Evolutionary conservation across 2,888 invertebrate species (phyloP), one percentile per base, ranked within the genome.

Genomic region (Pimpla rufipes): DNA sequence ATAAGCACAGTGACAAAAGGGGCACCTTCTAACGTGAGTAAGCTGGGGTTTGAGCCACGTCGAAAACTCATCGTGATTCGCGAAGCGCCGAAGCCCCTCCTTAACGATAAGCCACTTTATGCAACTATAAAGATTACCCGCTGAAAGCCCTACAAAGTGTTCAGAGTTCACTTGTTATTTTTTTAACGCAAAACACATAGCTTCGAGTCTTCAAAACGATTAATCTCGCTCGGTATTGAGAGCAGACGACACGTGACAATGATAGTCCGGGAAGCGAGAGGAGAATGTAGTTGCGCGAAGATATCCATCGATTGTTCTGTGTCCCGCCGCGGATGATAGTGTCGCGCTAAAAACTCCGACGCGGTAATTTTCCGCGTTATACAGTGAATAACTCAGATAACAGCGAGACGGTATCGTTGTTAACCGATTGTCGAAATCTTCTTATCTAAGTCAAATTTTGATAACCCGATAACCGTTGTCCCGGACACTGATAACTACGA

Each of bases 381-480:
- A 75, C 42, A 66, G 10, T 57, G 18, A 70, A 21, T 13, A 62
- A 16, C 18, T 13, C 47, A 35, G 83, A 76, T 75, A 70, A 75
- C n/a, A n/a, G n/a, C 70, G 45, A 21, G 45, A 47, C 47, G 79
- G 64, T 79, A 57, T 75, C 62, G 40, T 35, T 59, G 77, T 16
- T 40, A 13, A 10, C 35, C 70, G 23, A 76, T 75, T 71, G 73
- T 45, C 83, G 75, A 83, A 83, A 79, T 71, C 64, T 75, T 66
- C 79, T 67, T 70, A 79, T 83, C 70, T 74, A 68, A 18, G 74
- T 18, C 70, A 47, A 75, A 68, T 79, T 75, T 78, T 55, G 79
- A 66, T 75, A 71, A 76, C 29, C 75, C 50, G 74, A 81, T 67
- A 73, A 71, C 18, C 23, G 21, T 50, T 50, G 13, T 37, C 47